Evolutionary conservation across 2,888 invertebrate genomes (phyloP), one percentile per base, ranked within the genome.

Genomic region (Archaeoteleia sp.): DNA sequence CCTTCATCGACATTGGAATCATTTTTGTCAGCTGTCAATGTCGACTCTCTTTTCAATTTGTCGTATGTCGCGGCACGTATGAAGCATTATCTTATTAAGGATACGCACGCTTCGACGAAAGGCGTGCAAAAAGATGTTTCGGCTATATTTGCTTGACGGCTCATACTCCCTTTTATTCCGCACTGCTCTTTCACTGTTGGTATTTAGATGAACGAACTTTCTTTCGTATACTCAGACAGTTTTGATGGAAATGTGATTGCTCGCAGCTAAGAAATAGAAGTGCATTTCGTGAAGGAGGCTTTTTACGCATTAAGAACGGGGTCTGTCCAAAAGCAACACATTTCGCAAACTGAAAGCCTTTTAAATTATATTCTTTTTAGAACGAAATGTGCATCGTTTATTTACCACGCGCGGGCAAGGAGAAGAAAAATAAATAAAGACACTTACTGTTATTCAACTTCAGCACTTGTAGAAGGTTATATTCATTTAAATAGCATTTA

Each of bases 21-120:
- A 45, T 40, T 58, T 48, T 58, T 35, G 42, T 48, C 53, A 37
- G 66, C 58, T 54, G 66, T 35, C 25, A 32, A 46, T 66, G 58
- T 54, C 58, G 53, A 46, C 37, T 23, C n/a, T 17, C 12, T 9
- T 4, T 51, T 29, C 60, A 66, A 66, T 66, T 66, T 66, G 60
- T 66, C 60, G 54, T 48, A 43, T 43, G 17, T 46, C 66, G 40
- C 43, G 43, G 43, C 37, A 13, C 30, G 43, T 17, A 37, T 32
- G 17, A 49, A 55, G 42, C 45, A 13, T 39, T 13, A 51, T 53
- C 43, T 60, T 60, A 57, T 60, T 60, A 60, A 54, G 49, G 34
- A 58, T 49, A 49, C 43, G 49, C 35, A 48, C 49, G 63, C 43
- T 54, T 62, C 42, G 29, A 1, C 54, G 49, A 49, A 49, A 42